phyloP scores from a whole-genome alignment of 92 coral and sea anemone species.

The Porites lobata region DNA sequence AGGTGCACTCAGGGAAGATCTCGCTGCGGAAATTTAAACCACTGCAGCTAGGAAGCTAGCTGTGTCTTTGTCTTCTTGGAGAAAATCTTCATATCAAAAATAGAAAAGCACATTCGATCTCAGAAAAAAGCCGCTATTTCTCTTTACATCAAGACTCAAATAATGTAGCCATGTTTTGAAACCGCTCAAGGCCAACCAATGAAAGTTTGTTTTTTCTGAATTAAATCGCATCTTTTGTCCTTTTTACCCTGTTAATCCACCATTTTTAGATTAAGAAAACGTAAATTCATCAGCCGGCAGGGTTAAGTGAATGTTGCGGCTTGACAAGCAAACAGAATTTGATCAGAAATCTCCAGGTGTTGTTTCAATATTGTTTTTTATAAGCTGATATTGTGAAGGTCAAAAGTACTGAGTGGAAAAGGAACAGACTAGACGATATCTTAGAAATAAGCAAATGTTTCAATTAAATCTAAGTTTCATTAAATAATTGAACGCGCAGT shows the following conservation, averaged over 20 bases:
- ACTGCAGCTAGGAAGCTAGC: background rate
- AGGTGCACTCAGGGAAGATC: background rate
- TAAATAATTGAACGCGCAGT: too few species aligned
- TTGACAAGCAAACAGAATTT: background rate
- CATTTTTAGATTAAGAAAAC: background rate
- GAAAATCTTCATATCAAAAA: background rate
- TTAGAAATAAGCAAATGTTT: too few species aligned
- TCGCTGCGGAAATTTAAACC: background rate
- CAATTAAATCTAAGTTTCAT: too few species aligned
- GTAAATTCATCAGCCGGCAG: constrained; percentile 1
- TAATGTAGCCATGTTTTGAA: background rate
- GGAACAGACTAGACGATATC: too few species aligned
- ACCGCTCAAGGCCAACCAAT: too few species aligned
- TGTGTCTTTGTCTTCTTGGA: background rate
- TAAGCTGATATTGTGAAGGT: background rate
- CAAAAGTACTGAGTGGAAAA: background rate
- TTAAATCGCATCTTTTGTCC: background rate
- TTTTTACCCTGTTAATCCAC: constrained; percentile 5
- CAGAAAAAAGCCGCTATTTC: background rate
- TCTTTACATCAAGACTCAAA: too few species aligned
- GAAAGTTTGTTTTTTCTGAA: background rate
- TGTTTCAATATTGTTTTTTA: background rate
- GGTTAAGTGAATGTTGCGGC: constrained; percentile 1
- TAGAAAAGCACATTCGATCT: background rate
- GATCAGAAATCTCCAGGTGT: background rate